Conservation (phyloP, 1,140 invertebrate genomes). For the Pachypsylla venusta region DNA sequence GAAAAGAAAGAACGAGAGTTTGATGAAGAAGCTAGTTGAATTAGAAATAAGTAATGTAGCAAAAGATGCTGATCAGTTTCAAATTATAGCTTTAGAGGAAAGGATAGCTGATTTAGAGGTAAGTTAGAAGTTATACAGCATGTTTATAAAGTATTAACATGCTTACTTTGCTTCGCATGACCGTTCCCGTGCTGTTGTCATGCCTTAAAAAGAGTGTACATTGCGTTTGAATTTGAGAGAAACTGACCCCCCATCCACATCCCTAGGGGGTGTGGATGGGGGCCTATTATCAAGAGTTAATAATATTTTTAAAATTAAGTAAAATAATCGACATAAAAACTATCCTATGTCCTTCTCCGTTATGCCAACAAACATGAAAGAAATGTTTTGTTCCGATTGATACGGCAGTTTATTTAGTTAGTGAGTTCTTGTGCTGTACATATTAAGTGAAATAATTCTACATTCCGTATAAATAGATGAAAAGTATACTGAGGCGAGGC, state of each 20-base stretch:
- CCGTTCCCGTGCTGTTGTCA: background rate
- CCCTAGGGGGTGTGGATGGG: too few species aligned
- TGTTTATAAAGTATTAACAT: background rate
- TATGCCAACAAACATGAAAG: too few species aligned
- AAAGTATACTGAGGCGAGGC: too few species aligned
- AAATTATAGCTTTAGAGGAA: background rate
- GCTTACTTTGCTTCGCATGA: background rate
- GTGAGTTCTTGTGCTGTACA: too few species aligned
- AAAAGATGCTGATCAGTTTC: background rate
- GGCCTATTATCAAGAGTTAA: background rate
- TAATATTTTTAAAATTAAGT: background rate
- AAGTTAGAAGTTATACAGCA: background rate
- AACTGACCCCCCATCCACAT: too few species aligned
- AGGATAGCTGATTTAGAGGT: conserved; percentile 7
- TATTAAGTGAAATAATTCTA: too few species aligned
- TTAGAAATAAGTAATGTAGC: background rate
- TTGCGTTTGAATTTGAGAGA: background rate
- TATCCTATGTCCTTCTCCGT: too few species aligned
- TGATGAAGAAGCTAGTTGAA: background rate
- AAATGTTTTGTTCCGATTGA: too few species aligned
- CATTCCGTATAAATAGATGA: too few species aligned
- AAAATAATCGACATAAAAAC: too few species aligned
- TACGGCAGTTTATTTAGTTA: too few species aligned
- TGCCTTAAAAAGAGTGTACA: background rate
- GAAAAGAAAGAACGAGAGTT: background rate